Conservation (phyloP, 2,113 vertebrate species). For the Motacilla tschutschensis region DNA sequence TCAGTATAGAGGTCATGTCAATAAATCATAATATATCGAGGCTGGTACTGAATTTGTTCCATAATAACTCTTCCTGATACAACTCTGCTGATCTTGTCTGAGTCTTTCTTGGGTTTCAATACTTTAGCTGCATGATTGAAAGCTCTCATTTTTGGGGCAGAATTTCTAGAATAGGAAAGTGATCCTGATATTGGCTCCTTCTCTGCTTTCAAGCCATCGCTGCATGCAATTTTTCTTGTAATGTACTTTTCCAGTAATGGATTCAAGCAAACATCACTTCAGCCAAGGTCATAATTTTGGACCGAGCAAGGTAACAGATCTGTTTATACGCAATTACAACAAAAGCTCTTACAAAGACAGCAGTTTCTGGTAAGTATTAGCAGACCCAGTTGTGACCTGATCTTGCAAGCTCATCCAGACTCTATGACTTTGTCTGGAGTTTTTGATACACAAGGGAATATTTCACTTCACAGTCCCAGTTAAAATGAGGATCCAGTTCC, state of each 20-base stretch:
- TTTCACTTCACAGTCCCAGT: background rate
- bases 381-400: background rate
- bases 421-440: background rate
- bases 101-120: background rate
- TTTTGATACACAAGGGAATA: background rate
- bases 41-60: background rate
- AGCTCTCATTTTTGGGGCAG: background rate
- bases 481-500: background rate
- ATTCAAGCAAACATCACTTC: slow-evolving; percentile 32
- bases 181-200: background rate
- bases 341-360: slow-evolving; percentile 16
- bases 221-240: slow-evolving; percentile 32
- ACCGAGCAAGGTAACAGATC: slow-evolving; percentile 21
- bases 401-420: background rate
- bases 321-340: slow-evolving; percentile 35
- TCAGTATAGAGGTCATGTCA: background rate
- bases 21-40: background rate
- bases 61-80: background rate
- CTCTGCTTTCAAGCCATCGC: background rate
- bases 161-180: background rate
- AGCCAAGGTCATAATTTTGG: slow-evolving; percentile 40
- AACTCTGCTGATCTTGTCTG: background rate
- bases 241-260: slow-evolving; percentile 5
- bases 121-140: background rate
- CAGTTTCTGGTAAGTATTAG: slow-evolving; percentile 11